These are phyloP conservation scores for Hippopotamyrus pictus DNA, from an alignment of 2,797 vertebrate species.

Conservation along the genomic window DNA sequence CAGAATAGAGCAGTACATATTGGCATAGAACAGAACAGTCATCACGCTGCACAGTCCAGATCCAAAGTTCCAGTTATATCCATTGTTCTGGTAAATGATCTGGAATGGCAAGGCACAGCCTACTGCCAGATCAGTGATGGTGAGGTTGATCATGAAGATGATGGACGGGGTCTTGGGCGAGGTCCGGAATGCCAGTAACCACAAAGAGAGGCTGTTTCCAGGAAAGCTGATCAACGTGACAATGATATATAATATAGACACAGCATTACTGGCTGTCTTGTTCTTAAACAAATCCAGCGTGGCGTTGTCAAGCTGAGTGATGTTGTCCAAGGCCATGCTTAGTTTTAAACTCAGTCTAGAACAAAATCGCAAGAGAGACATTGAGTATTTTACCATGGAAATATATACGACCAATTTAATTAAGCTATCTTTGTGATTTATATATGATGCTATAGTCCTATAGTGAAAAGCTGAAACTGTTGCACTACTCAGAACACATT, in stretches of 20 bases:
- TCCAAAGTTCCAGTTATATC: conserved; percentile 74
- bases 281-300: conserved; percentile 68
- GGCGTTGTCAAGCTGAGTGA: conserved; percentile 57
- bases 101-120: conserved; percentile 80
- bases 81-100: conserved; percentile 70
- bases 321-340: conserved; percentile 49
- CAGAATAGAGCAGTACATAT: conserved; percentile 89
- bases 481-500: background rate
- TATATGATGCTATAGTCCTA: background rate
- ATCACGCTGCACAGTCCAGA: conserved; percentile 66
- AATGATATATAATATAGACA: conserved; percentile 70
- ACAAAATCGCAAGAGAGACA: conserved; percentile 18
- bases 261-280: conserved; percentile 40
- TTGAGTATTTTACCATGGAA: background rate
- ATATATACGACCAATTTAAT: background rate
- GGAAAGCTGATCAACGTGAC: conserved; percentile 69
- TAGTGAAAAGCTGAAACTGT: background rate
- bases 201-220: conserved; percentile 80
- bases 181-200: conserved; percentile 74
- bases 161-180: conserved; percentile 75
- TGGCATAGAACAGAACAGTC: conserved; percentile 79
- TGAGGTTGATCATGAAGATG: conserved; percentile 93
- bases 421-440: background rate
- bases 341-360: conserved; percentile 22
- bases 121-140: conserved; percentile 75